Evolutionary conservation across 1,140 invertebrate species (phyloP).

Genomic region (Drosophila rufa): DNA sequence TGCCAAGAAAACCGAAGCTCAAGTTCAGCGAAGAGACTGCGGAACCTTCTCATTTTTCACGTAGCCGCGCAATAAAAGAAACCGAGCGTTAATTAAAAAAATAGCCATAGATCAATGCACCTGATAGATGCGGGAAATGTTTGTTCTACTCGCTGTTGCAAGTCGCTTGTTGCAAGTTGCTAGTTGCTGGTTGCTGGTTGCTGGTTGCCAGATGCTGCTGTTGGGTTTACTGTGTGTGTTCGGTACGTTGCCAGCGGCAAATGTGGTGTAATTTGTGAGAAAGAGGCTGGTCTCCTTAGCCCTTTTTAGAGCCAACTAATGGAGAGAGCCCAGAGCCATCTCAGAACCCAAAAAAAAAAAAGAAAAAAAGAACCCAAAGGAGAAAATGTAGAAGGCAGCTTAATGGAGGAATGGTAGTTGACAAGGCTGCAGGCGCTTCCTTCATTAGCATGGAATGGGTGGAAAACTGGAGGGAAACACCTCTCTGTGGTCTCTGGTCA

Average conservation of each 20-base stretch:
- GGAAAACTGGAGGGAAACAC: slow-evolving; percentile 17
- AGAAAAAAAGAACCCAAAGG: slow-evolving; percentile 5
- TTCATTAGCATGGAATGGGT: slow-evolving; percentile 70
- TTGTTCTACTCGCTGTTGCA: slow-evolving; percentile 46
- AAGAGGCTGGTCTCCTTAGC: slow-evolving; percentile 52
- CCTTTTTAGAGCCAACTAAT: slow-evolving; percentile 56
- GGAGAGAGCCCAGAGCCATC: slow-evolving; percentile 38
- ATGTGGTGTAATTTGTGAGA: slow-evolving; percentile 68
- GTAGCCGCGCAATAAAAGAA: slow-evolving; percentile 75
- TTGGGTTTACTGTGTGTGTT: slow-evolving; percentile 5
- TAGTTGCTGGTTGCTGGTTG: slow-evolving; percentile 6
- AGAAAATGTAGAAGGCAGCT: not conserved
- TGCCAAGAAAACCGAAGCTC: slow-evolving; percentile 37
- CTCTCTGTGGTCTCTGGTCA: slow-evolving; percentile 7
- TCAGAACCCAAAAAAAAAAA: slow-evolving; percentile 12
- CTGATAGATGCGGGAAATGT: slow-evolving; percentile 73
- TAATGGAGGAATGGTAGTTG: slow-evolving; percentile 45
- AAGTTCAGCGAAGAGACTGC: slow-evolving; percentile 30
- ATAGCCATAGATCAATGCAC: slow-evolving; percentile 83
- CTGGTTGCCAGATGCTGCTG: slow-evolving; percentile 8
- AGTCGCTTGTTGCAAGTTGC: slow-evolving; percentile 26
- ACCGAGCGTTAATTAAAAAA: slow-evolving; percentile 83
- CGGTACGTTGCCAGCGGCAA: slow-evolving; percentile 50
- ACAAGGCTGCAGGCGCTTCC: slow-evolving; percentile 72
- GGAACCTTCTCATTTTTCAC: slow-evolving; percentile 65